These are phyloP conservation scores for Phragmatobia fuliginosa DNA, from an alignment of 2,888 invertebrate species.

Conservation along the genomic window DNA sequence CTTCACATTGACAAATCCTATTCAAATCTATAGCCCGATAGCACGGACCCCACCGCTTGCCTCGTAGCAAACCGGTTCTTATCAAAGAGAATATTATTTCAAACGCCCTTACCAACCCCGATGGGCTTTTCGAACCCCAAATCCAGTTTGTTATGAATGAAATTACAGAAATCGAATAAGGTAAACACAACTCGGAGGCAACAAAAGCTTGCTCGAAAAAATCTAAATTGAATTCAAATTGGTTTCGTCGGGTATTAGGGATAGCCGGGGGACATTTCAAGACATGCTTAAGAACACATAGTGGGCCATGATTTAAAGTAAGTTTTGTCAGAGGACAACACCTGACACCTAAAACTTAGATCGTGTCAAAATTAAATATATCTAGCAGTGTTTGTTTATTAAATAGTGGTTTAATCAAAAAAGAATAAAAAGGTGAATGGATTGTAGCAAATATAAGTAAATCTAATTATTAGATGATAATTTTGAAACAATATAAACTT, in stretches of 20 bases:
- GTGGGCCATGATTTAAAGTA: constrained; percentile 80
- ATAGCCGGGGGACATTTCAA: constrained; percentile 82
- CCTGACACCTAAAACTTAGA: constrained; percentile 61
- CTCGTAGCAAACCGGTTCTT: constrained; percentile 77
- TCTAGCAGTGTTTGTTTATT: too few relatives aligned
- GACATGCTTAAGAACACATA: constrained; percentile 72
- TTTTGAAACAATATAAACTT: neutral
- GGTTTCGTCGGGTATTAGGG: constrained; percentile 86
- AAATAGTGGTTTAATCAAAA: neutral
- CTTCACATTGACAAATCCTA: constrained; percentile 85
- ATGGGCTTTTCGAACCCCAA: constrained; percentile 84
- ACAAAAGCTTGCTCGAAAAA: constrained; percentile 86
- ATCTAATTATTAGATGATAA: neutral
- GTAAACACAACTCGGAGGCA: constrained; percentile 86
- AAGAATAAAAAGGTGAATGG: neutral
- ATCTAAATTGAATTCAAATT: constrained; percentile 87
- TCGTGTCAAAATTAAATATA: constrained; percentile 69
- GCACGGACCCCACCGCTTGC: constrained; percentile 77
- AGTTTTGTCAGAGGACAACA: constrained; percentile 78
- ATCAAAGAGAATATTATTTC: constrained; percentile 87
- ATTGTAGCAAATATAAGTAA: neutral
- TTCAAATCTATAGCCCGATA: constrained; percentile 70
- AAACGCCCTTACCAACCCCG: constrained; percentile 86
- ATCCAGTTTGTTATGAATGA: constrained; percentile 87
- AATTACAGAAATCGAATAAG: constrained; percentile 87